Percentiles rank a stretch among this genome's conserved stretches.
Conservation (phyloP, 2,888 invertebrate genomes). For the Trisateles emortualis region DNA sequence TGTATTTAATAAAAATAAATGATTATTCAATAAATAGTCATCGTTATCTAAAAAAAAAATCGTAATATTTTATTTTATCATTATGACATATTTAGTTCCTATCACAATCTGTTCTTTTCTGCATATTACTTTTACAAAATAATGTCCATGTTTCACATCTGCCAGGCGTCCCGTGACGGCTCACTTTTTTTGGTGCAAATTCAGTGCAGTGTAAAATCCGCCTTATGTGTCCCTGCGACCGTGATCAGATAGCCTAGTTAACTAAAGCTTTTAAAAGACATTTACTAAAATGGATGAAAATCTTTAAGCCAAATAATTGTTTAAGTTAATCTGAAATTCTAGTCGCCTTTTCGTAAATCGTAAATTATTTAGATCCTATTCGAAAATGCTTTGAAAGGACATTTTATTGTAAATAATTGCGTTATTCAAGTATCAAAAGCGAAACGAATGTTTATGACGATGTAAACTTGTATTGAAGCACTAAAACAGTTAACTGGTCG, state of each 20-base stretch:
- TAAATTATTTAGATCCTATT: slow-evolving; percentile 1
- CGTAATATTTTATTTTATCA: no score
- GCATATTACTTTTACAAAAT: no score
- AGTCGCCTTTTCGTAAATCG: background rate
- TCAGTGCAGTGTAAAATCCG: no score
- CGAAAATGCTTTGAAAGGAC: background rate
- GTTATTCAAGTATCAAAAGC: background rate
- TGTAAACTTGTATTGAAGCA: background rate
- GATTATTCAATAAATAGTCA: no score
- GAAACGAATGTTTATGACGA: slow-evolving; percentile 5
- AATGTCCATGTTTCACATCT: no score
- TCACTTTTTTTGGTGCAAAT: no score
- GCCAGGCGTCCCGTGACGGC: no score
- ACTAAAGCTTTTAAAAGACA: slow-evolving; percentile 1
- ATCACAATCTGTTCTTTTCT: no score
- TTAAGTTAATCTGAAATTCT: slow-evolving; percentile 2
- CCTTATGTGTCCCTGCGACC: background rate
- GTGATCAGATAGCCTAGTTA: background rate
- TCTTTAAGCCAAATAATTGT: slow-evolving; percentile 4
- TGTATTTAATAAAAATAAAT: no score
- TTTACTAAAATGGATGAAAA: slow-evolving; percentile 2
- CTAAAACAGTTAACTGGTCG: no score
- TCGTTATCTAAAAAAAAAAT: no score
- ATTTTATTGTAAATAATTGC: background rate
- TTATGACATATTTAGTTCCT: no score